A percentile compares a stretch with the other conserved stretches of the same genome.
Evolutionary conservation across 2,888 invertebrate species (phyloP).

Genomic region (Hydriomena furcata): DNA sequence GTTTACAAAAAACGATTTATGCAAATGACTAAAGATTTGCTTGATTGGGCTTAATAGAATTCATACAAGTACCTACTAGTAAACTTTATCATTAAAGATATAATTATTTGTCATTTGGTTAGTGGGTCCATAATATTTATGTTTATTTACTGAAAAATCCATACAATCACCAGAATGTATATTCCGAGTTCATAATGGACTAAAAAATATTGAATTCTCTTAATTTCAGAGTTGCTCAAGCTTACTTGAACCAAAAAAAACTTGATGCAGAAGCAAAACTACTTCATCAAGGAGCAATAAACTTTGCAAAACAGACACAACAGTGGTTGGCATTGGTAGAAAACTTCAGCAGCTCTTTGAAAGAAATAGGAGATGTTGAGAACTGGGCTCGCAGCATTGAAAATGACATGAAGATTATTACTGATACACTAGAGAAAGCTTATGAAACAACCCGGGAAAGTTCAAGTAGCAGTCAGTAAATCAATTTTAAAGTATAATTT

Average conservation of each 20-base stretch:
- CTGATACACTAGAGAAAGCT: constrained; percentile 95
- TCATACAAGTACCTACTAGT: too few relatives aligned
- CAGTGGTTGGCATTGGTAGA: constrained; percentile 98
- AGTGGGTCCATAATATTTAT: too few relatives aligned
- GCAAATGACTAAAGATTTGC: too few relatives aligned
- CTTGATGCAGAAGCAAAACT: constrained; percentile 98
- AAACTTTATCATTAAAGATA: too few relatives aligned
- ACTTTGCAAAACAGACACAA: constrained; percentile 97
- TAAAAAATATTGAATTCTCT: too few relatives aligned
- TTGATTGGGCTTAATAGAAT: too few relatives aligned
- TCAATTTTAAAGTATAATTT: not conserved
- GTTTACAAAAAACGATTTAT: constrained; percentile 35
- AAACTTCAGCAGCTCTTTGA: constrained; percentile 92
- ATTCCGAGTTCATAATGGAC: too few relatives aligned
- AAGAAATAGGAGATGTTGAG: constrained; percentile 99
- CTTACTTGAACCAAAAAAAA: constrained; percentile 98
- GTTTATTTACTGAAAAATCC: too few relatives aligned
- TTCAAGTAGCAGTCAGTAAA: constrained; percentile 53
- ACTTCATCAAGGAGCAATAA: constrained; percentile 95
- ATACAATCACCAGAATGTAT: too few relatives aligned
- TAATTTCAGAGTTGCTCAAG: constrained; percentile 94
- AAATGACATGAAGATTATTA: constrained; percentile 96
- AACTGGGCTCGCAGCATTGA: constrained; percentile 99
- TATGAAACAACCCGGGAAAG: constrained; percentile 88
- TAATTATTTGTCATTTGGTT: too few relatives aligned